A percentile compares a stretch with the other conserved stretches of the same genome.
These are phyloP conservation scores for Spheniscus humboldti DNA, from an alignment of 2,797 vertebrate genomes.

Conservation along the genomic window DNA sequence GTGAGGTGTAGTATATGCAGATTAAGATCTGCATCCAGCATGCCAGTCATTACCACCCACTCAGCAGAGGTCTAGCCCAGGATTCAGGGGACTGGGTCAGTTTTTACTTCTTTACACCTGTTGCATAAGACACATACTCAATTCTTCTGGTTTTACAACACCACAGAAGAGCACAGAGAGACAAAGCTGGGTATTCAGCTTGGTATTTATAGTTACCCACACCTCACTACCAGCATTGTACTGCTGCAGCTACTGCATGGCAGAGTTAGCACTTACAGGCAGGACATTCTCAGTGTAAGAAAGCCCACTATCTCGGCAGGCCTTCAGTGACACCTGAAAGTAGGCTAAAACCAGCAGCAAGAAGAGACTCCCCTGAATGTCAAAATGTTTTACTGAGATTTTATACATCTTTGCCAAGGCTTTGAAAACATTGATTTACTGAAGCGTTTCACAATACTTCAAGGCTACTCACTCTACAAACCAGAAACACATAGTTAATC, in stretches of 20 bases:
- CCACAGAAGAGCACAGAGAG: not conserved
- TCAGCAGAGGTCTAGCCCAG: not conserved
- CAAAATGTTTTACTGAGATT: not conserved
- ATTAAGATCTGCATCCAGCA: not conserved
- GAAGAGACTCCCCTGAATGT: not conserved
- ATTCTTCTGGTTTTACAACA: not conserved
- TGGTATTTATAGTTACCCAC: accelerated
- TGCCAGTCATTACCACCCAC: not conserved
- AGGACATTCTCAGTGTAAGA: not conserved
- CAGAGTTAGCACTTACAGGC: not conserved
- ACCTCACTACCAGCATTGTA: not conserved
- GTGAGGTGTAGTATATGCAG: not conserved
- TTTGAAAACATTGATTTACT: not conserved
- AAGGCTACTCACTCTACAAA: not conserved
- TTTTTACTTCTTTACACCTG: not conserved
- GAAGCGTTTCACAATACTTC: not conserved
- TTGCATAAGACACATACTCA: not conserved
- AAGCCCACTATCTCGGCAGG: not conserved
- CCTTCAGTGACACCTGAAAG: not conserved
- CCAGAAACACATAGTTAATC: not conserved
- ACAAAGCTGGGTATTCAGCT: no score
- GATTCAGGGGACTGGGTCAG: not conserved
- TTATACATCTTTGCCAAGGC: not conserved
- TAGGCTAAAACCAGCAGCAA: not conserved
- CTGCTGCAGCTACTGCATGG: not conserved